These are phyloP conservation scores for Drosophila kohkoa DNA, from an alignment of 1,140 invertebrate genomes.

Conservation along the genomic window DNA sequence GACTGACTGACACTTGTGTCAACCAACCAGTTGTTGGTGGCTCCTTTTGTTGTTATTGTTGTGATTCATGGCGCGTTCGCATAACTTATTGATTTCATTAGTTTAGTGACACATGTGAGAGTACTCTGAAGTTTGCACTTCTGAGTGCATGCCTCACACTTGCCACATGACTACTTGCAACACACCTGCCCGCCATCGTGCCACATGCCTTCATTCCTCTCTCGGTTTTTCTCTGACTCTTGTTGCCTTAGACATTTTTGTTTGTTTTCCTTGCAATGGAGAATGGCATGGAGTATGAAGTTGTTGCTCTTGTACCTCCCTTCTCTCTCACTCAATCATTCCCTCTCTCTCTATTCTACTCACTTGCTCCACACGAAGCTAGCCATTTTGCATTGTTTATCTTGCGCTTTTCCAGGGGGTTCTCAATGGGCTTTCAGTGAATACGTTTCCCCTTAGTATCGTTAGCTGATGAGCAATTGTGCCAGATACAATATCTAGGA, in stretches of 20 bases:
- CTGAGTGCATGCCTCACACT: slow-evolving; percentile 65
- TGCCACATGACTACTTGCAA: slow-evolving; percentile 13
- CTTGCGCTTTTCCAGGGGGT: slow-evolving; percentile 30
- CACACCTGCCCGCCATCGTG: background rate
- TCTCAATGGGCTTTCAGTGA: slow-evolving; percentile 26
- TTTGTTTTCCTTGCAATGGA: slow-evolving; percentile 32
- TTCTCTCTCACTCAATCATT: background rate
- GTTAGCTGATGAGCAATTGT: slow-evolving; percentile 50
- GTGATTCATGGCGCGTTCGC: slow-evolving; percentile 65
- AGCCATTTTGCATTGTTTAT: slow-evolving; percentile 44
- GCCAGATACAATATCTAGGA: slow-evolving; percentile 28
- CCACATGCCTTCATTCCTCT: background rate
- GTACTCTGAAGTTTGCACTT: slow-evolving; percentile 69
- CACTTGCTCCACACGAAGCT: background rate
- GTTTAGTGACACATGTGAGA: slow-evolving; percentile 72
- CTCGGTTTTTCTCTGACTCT: background rate
- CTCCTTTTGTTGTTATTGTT: slow-evolving; percentile 66
- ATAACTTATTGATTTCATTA: slow-evolving; percentile 81
- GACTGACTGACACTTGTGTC: slow-evolving; percentile 39
- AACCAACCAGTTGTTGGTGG: slow-evolving; percentile 37
- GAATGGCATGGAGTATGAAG: slow-evolving; percentile 6
- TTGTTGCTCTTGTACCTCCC: background rate
- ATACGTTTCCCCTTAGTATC: slow-evolving; percentile 18
- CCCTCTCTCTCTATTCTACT: background rate
- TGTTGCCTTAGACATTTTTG: slow-evolving; percentile 7